Evolutionary conservation across 2,888 invertebrate species (phyloP), one percentile per base, ranked within the genome.

Genomic region (Metalampra italica): DNA sequence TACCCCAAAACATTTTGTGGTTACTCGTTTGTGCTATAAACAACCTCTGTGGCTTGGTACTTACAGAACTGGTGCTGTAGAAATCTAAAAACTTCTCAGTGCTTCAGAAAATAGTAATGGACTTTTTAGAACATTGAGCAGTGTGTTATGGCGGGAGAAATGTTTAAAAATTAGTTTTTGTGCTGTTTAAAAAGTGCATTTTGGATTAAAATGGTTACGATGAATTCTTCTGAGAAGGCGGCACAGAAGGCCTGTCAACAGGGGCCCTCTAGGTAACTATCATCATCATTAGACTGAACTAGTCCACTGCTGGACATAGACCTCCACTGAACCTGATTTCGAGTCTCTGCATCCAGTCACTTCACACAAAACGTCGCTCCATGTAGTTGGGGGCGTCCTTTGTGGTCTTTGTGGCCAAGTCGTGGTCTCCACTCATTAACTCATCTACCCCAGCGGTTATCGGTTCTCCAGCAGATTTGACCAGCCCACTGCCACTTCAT

Each of bases 161-260:
- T n/a, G 41, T 42, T 43, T 43, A 51, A 54, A 43, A 29, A 45
- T 42, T 52, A 36, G 13, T 37, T 53, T 52, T 53, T 51, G 45
- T 29, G 29, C 48, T 11, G 34, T 52, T 54, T 42, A 22, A 49
- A 51, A 45, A 53, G 43, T 32, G 32, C 9, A 52, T 61, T 60
- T 55, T 48, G 56, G 59, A 64, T 70, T 78, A 89, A 73, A 81
- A 90, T 90, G 90, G 90, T 90, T 71, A 90, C 90, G 66, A 90
- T 90, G 89, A 90, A 88, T 56, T 87, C 89, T 54, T 78, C 84
- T 11, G 90, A 90, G 51, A 90, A 91, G 88, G 78, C 83, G 70
- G 84, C 89, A 71, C 85, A 90, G 74, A 90, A 88, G 79, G 88
- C 90, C 75, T 88, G 85, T 79, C 88, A 82, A 68, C 83, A 90